These are phyloP conservation scores for Deilephila elpenor DNA, from an alignment of 2,888 invertebrate species.

Conservation along the genomic window DNA sequence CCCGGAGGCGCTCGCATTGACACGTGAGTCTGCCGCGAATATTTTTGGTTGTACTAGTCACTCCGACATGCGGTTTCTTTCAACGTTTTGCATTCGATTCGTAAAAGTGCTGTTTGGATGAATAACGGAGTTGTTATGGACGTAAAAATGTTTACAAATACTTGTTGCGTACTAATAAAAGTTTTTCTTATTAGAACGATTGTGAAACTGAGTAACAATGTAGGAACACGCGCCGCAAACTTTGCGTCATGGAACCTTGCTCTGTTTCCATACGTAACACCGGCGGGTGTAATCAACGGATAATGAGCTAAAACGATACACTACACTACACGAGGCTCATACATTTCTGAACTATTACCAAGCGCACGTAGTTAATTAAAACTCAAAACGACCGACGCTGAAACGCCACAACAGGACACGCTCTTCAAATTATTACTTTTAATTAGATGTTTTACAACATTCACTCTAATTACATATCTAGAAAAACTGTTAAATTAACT, in stretches of 20 bases:
- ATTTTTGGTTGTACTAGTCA: conserved; percentile 23
- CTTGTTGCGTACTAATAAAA: not conserved
- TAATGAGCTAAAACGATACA: conserved; percentile 24
- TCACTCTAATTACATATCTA: not conserved
- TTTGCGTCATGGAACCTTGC: conserved; percentile 27
- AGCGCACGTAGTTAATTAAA: not conserved
- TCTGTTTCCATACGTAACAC: conserved; percentile 27
- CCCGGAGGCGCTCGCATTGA: conserved; percentile 30
- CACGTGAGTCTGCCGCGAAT: conserved; percentile 60
- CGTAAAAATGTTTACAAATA: not conserved
- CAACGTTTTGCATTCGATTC: not conserved
- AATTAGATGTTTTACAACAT: not conserved
- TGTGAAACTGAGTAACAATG: conserved; percentile 18
- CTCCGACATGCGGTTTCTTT: not conserved
- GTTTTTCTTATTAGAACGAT: not conserved
- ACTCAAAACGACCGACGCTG: not conserved
- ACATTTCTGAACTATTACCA: conserved; percentile 9
- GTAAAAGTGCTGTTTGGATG: not conserved
- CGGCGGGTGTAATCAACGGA: conserved; percentile 24
- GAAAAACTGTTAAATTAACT: too few species aligned
- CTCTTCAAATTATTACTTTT: not conserved
- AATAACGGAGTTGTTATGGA: not conserved
- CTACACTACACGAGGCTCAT: not conserved
- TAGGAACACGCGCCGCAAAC: conserved; percentile 25
- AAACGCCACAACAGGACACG: not conserved